Conservation (phyloP, 2,797 vertebrate genomes). For the Cirrhinus molitorella region DNA sequence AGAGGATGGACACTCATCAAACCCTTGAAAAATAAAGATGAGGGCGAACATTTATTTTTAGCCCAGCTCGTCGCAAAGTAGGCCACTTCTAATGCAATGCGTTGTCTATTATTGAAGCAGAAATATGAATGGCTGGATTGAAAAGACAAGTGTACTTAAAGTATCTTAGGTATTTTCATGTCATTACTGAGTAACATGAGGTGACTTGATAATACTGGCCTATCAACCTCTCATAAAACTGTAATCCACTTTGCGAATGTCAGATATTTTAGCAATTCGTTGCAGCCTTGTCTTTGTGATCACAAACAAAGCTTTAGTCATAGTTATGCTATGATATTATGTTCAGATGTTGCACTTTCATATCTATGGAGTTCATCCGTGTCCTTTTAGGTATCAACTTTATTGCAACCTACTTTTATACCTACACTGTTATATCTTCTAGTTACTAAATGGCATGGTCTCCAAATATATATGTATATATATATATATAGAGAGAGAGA, state of each 20-base stretch:
- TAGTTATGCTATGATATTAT: background rate
- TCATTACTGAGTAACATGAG: background rate
- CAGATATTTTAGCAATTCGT: background rate
- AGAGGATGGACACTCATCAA: conserved; percentile 37
- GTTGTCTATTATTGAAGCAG: background rate
- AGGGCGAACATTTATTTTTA: conserved; percentile 10
- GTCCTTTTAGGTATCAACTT: background rate
- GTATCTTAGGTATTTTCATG: background rate
- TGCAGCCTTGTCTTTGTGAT: background rate
- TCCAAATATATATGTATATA: too few relatives aligned
- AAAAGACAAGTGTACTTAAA: conserved; percentile 1
- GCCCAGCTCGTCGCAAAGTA: background rate
- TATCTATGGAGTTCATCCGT: background rate
- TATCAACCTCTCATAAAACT: background rate
- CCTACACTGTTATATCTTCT: too few relatives aligned
- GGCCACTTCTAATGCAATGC: background rate
- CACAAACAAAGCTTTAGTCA: background rate
- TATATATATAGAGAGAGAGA: too few relatives aligned
- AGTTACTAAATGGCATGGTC: too few relatives aligned
- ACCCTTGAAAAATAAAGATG: conserved; percentile 32
- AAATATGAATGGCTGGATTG: conserved; percentile 4
- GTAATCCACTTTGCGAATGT: background rate
- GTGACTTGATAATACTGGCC: background rate
- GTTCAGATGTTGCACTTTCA: background rate
- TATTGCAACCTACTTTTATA: too few relatives aligned